Percentiles rank a stretch among this genome's conserved stretches.
Evolutionary conservation across 2,113 vertebrate genomes (phyloP).

Genomic region (Scomber japonicus): DNA sequence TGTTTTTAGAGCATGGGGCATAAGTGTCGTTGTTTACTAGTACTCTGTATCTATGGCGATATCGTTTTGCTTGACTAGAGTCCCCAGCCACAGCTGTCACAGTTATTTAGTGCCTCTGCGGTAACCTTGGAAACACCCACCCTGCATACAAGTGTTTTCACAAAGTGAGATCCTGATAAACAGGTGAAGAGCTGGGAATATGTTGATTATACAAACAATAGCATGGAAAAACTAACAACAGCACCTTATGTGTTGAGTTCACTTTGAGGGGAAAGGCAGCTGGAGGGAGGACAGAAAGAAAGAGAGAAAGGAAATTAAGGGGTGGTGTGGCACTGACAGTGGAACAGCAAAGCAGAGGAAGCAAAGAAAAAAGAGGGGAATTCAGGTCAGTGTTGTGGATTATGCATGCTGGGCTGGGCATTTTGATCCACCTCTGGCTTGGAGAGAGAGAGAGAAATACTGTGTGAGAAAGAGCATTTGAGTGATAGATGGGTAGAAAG

Average conservation of each 20-base stretch:
- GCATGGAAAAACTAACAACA: conserved; percentile 41
- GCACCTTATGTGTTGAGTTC: conserved; percentile 36
- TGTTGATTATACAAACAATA: conserved; percentile 48
- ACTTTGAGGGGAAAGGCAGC: conserved; percentile 51
- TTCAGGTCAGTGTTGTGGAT: conserved; percentile 68
- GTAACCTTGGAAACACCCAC: conserved; percentile 82
- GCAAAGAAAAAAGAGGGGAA: conserved; percentile 61
- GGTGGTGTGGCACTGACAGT: conserved; percentile 57
- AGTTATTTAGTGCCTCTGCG: conserved; percentile 77
- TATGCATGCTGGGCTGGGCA: conserved; percentile 47
- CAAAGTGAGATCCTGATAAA: conserved; percentile 73
- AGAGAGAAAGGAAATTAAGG: conserved; percentile 63
- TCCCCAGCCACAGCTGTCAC: conserved; percentile 80
- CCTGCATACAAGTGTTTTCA: conserved; percentile 70
- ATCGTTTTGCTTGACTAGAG: conserved; percentile 75
- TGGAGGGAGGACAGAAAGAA: conserved; percentile 49
- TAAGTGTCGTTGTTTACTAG: conserved; percentile 65
- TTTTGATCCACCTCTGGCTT: conserved; percentile 57
- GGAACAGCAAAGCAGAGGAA: conserved; percentile 54
- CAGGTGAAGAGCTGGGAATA: conserved; percentile 67
- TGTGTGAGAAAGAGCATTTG: conserved; percentile 41
- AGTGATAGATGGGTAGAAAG: conserved; percentile 32
- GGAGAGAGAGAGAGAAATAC: conserved; percentile 27
- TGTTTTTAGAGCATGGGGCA: conserved; percentile 49
- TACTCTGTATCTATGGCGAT: conserved; percentile 70